Percentiles rank a stretch among this genome's conserved stretches.
phyloP scores from a whole-genome alignment of 2,113 vertebrate genomes.

The Crotalus viridis region DNA sequence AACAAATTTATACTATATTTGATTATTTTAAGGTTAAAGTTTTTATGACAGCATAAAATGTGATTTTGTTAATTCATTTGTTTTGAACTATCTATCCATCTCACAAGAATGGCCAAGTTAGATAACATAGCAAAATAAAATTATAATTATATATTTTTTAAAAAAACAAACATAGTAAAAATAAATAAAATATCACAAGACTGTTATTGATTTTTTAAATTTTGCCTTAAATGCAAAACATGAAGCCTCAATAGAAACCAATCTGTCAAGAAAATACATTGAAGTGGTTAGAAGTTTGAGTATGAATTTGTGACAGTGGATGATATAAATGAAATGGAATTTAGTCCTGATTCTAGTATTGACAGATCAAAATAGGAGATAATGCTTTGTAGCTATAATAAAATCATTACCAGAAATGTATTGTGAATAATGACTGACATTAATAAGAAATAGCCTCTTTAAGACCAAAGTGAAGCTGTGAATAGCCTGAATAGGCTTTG shows the following conservation, averaged over 20 bases:
- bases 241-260: not conserved
- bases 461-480: not conserved
- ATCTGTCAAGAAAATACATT: not conserved
- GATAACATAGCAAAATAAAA: not conserved
- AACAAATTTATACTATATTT: not conserved
- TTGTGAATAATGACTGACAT: not conserved
- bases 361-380: not conserved
- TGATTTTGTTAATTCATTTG: not conserved
- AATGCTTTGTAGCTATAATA: not conserved
- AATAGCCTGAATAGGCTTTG: not conserved
- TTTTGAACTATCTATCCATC: not conserved
- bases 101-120: not conserved
- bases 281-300: not conserved
- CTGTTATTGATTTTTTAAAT: not conserved
- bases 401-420: not conserved
- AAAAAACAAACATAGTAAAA: not conserved
- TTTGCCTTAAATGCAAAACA: not conserved
- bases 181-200: not conserved
- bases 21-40: not conserved
- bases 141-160: not conserved
- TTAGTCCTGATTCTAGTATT: not conserved
- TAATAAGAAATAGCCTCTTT: not conserved
- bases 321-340: not conserved
- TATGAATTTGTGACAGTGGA: not conserved
- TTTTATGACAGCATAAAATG: not conserved